Evolutionary conservation across 2,888 invertebrate genomes (phyloP).

Genomic region (Rhagonycha lutea): DNA sequence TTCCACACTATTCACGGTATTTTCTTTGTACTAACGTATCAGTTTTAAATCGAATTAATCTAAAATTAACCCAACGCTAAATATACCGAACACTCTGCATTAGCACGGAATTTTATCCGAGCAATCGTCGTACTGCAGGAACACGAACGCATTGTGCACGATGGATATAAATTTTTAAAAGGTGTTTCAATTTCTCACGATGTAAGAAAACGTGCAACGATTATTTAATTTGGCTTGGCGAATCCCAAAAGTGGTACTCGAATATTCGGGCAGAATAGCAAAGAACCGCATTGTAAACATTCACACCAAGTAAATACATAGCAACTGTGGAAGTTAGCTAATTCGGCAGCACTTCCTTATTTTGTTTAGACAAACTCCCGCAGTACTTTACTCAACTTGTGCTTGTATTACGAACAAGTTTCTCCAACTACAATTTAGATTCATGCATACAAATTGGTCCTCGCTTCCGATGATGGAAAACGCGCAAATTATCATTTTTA

Average conservation of each 20-base stretch:
- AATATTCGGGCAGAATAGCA: background rate
- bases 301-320: background rate
- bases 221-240: background rate
- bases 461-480: background rate
- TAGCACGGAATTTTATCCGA: background rate
- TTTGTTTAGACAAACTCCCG: background rate
- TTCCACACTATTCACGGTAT: constrained; percentile 11
- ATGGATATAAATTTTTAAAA: background rate
- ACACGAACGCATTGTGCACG: background rate
- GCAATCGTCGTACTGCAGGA: background rate
- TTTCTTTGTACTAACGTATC: constrained; percentile 1
- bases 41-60: background rate
- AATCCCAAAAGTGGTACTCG: background rate
- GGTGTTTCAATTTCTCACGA: background rate
- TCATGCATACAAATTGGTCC: background rate
- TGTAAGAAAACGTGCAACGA: background rate
- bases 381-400: background rate
- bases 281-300: background rate
- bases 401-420: background rate
- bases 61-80: background rate
- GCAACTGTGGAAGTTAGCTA: background rate
- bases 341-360: background rate
- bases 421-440: background rate
- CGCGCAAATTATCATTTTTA: background rate
- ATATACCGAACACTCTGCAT: background rate